Evolutionary conservation across 1,140 invertebrate genomes (phyloP).

Genomic region (Dryas iulia): DNA sequence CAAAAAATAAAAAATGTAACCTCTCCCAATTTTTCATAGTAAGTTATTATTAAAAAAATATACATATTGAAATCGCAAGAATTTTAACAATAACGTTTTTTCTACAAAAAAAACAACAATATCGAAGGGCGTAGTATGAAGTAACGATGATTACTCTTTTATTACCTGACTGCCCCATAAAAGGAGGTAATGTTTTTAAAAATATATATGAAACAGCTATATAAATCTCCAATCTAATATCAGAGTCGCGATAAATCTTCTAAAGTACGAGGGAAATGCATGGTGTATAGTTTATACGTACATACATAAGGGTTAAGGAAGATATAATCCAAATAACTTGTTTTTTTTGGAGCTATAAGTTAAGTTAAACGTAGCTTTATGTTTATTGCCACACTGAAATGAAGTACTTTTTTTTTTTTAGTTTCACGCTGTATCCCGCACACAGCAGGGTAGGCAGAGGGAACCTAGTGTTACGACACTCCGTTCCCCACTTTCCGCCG

Average conservation of each 20-base stretch:
- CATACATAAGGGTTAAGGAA: not conserved
- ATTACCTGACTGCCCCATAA: not conserved
- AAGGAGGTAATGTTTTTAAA: not conserved
- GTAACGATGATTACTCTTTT: not conserved
- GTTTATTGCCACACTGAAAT: no score
- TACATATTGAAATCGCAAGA: no score
- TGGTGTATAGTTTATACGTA: not conserved
- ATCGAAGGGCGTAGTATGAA: not conserved
- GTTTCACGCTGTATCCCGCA: no score
- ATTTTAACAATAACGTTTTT: no score
- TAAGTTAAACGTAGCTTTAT: no score
- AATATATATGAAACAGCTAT: conserved; percentile 6
- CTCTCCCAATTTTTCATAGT: no score
- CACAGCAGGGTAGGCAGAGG: no score
- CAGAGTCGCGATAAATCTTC: conserved; percentile 27
- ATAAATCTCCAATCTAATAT: conserved; percentile 28
- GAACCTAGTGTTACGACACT: no score
- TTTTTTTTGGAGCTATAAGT: not conserved
- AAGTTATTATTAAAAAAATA: no score
- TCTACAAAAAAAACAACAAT: not conserved
- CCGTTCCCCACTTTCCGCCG: no score
- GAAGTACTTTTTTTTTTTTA: no score
- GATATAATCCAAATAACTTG: not conserved
- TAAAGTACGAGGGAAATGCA: conserved; percentile 15
- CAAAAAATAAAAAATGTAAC: no score